phyloP scores from a whole-genome alignment of 2,113 vertebrate species.

The Gyps fulvus region DNA sequence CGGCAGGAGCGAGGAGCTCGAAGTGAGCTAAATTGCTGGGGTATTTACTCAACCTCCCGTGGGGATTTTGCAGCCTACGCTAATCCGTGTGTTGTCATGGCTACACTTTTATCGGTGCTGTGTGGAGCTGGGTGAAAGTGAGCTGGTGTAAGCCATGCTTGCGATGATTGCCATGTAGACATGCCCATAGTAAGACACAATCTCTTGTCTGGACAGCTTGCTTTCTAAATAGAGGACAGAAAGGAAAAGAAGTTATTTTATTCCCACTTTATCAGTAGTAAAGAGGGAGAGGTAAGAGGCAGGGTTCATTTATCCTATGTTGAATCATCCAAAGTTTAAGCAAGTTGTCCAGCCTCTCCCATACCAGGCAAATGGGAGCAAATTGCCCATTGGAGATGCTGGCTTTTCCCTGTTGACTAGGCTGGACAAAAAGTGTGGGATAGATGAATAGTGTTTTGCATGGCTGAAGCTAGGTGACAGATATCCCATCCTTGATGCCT shows the following conservation, averaged over 20 bases:
- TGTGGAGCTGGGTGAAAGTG: neutral
- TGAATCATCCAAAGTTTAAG: neutral
- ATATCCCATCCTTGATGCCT: neutral
- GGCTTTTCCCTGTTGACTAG: neutral
- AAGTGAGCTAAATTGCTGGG: neutral
- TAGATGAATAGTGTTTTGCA: neutral
- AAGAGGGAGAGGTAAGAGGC: neutral
- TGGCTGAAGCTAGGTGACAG: neutral
- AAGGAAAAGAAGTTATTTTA: neutral
- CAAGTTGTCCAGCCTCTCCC: neutral
- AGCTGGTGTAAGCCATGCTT: neutral
- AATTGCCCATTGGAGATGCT: neutral
- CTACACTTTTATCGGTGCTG: neutral
- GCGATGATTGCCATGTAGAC: rapidly evolving
- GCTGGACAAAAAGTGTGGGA: neutral
- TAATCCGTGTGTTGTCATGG: neutral
- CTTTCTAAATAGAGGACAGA: neutral
- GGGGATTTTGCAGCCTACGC: neutral
- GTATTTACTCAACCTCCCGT: neutral
- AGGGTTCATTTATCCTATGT: neutral
- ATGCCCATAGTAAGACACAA: rapidly evolving
- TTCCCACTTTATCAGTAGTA: neutral
- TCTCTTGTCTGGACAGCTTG: neutral
- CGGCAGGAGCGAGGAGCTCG: rapidly evolving
- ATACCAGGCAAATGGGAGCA: neutral